Evolutionary conservation across 2,888 invertebrate species (phyloP).

Genomic region (Conops quadrifasciatus): DNA sequence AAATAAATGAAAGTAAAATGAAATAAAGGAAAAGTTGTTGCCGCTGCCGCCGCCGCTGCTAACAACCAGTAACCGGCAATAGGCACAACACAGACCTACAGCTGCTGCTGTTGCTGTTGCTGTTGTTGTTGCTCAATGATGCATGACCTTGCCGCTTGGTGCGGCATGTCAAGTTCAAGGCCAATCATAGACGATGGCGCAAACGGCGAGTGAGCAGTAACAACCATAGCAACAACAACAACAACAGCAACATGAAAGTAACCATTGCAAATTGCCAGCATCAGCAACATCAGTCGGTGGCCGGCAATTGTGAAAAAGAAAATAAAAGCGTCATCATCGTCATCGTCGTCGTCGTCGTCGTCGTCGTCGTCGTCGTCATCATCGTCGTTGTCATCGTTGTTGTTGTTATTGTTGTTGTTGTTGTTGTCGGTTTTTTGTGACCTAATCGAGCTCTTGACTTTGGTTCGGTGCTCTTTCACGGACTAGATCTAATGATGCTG

Average conservation of each 20-base stretch:
- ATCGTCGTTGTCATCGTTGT: neutral
- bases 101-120: neutral
- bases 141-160: conserved; percentile 46
- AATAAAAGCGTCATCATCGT: neutral
- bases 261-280: no score
- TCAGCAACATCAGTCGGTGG: neutral
- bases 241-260: neutral
- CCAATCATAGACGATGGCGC: conserved; percentile 42
- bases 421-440: neutral
- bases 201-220: neutral
- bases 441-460: no score
- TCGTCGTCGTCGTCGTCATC: neutral
- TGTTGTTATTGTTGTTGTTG: neutral
- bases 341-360: conserved; percentile 1
- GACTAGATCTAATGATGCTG: no score
- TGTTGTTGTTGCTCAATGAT: conserved; percentile 42
- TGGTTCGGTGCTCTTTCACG: no score
- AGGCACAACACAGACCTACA: no score
- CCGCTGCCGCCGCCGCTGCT: no score
- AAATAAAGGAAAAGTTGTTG: no score
- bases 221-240: conserved; percentile 1
- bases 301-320: no score
- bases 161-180: conserved; percentile 48
- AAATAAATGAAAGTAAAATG: no score
- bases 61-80: no score